Percentiles rank a stretch among this genome's conserved stretches.
phyloP scores from a whole-genome alignment of 2,888 invertebrate genomes.

The Stenodera caucasica region DNA sequence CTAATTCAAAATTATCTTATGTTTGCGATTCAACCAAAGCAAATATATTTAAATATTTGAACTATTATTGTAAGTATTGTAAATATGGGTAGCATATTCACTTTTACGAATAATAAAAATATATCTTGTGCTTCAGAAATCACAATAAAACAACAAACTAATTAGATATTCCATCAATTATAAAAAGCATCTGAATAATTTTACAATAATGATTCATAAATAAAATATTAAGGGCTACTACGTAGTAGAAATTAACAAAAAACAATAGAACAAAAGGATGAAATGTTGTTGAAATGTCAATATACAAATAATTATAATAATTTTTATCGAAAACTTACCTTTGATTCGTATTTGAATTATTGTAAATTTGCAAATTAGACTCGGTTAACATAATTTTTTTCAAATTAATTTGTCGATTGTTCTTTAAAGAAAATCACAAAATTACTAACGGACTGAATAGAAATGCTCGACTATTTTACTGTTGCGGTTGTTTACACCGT shows the following conservation, averaged over 20 bases:
- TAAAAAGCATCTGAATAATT: conserved; percentile 6
- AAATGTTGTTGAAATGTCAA: neutral
- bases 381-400: conserved; percentile 23
- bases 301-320: too few relatives aligned
- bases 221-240: too few relatives aligned
- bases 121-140: too few relatives aligned
- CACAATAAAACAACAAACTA: too few relatives aligned
- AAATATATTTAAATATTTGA: neutral
- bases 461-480: conserved; percentile 34
- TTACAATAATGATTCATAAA: too few relatives aligned
- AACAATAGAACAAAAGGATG: too few relatives aligned
- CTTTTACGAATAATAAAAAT: too few relatives aligned
- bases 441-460: conserved; percentile 23
- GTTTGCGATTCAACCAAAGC: neutral
- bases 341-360: conserved; percentile 8
- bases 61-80: neutral
- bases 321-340: conserved; percentile 8
- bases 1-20: neutral
- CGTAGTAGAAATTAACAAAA: too few relatives aligned
- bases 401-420: neutral
- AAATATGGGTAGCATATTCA: too few relatives aligned
- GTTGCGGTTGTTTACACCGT: conserved; percentile 37
- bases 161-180: conserved; percentile 11
- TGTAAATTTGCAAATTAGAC: conserved; percentile 13
- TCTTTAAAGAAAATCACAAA: conserved; percentile 18